phyloP scores from a whole-genome alignment of 2,113 vertebrate genomes.

The Paratilapia polleni region DNA sequence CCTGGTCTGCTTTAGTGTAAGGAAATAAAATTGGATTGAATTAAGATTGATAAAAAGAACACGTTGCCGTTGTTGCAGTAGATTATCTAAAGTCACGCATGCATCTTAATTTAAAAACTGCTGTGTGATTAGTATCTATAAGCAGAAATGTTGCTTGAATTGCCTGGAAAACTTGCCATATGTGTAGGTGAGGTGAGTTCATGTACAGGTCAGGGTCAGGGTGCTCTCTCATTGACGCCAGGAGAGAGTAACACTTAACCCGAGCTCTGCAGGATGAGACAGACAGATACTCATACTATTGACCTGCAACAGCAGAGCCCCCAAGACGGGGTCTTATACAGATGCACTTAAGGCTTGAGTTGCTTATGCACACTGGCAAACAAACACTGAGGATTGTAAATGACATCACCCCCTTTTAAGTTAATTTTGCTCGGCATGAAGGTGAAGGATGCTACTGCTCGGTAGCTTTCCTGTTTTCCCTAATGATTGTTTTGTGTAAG shows the following conservation, averaged over 20 bases:
- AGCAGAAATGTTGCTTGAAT: neutral
- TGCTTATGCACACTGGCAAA: neutral
- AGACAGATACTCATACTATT: conserved; percentile 74
- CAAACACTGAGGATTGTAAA: neutral
- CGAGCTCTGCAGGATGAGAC: conserved; percentile 54
- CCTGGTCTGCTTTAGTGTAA: neutral
- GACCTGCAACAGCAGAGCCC: conserved; percentile 70
- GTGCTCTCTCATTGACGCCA: conserved; percentile 64
- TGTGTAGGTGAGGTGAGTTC: conserved; percentile 51
- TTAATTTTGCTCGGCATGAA: neutral
- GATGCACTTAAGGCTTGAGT: conserved; percentile 24
- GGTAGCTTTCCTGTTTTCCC: conserved; percentile 3
- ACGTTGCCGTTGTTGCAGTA: neutral
- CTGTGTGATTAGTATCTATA: neutral
- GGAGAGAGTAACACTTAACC: conserved; percentile 65
- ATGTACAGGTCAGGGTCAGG: conserved; percentile 61
- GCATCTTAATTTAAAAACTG: neutral
- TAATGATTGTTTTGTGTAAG: conserved; percentile 5
- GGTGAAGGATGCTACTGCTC: neutral
- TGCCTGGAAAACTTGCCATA: neutral
- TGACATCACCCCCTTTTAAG: neutral
- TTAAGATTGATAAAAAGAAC: neutral
- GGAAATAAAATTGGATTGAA: neutral
- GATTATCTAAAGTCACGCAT: neutral
- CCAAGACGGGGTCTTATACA: conserved; percentile 42